Evolutionary conservation across 2,113 vertebrate genomes (phyloP).

Genomic region (Irena cyanogastra): DNA sequence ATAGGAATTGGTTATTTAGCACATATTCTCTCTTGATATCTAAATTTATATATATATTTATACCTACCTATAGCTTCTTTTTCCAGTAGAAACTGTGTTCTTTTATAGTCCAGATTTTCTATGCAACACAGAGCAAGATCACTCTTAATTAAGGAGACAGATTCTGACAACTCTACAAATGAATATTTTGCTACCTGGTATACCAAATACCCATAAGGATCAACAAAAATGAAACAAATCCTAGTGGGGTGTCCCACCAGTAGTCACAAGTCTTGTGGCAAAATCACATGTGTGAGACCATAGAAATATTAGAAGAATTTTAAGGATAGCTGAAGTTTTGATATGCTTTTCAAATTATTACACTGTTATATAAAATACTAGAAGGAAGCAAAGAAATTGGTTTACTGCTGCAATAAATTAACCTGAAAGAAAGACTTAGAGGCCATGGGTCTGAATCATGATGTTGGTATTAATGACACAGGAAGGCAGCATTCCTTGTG

Average conservation of each 20-base stretch:
- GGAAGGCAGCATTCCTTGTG: not conserved
- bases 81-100: not conserved
- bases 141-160: not conserved
- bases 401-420: slow-evolving; percentile 42
- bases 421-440: not conserved
- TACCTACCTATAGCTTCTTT: not conserved
- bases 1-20: not conserved
- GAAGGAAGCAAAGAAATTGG: not conserved
- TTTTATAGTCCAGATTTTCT: not conserved
- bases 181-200: not conserved
- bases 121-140: not conserved
- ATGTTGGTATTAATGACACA: slow-evolving; percentile 28
- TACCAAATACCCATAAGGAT: not conserved
- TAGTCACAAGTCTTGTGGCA: not conserved
- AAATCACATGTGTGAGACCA: not conserved
- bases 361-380: not conserved
- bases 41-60: not conserved
- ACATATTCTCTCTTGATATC: not conserved
- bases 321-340: not conserved
- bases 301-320: not conserved
- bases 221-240: not conserved
- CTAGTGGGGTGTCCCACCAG: not conserved
- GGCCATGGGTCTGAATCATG: slow-evolving; percentile 12
- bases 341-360: not conserved
- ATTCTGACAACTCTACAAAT: not conserved